Base-by-base conservation (phyloP, 2,113 vertebrate species). In the Empidonax alnorum region DNA sequence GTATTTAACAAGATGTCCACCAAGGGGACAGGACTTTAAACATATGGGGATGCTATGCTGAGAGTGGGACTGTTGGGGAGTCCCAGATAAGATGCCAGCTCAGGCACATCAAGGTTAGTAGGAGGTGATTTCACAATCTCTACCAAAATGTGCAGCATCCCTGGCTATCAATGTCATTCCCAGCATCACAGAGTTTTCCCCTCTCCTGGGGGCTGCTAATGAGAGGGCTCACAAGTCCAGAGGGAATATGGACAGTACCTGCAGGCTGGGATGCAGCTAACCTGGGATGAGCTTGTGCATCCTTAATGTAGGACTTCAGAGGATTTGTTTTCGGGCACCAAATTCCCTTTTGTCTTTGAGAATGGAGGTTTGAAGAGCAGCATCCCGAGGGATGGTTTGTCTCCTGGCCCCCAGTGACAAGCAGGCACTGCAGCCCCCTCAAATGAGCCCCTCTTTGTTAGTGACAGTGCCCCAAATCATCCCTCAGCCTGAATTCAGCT, bases 141-240 rank as follows among this genome's bases (percentile, higher is more conserved):
- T 71, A n/a, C 28, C 49, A 82, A 75, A 83, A 83, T 14, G 19
- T 35, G 42, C 25, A 21, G 9, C 30, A 46, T 22, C 20, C 20
- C 58, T n/a, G 19, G 4, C 47, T 74, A 24, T 10, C 42, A 65
- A 0, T 11, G 20, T 21, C 31, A 20, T 53, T 90, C 23, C 72
- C 42, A 55, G 31, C 39, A 62, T 19, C 1, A 4, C 6, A 53
- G 12, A 18, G 13, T 35, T 80, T 80, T 39, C 42, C 27, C n/a
- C 47, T 72, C 63, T 87, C 37, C 52, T 33, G 30, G 0, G 0
- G 15, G 11, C 27, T 76, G 41, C 30, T 77, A 46, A 65, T 3
- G 2, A 39, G 19, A 33, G 33, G 1, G 0, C 15, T 84, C 33
- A 21, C 5, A 11, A 63, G 14, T 42, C 37, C 6, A 1, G 10